Evolutionary conservation across 2,888 invertebrate genomes (phyloP), one percentile per base, ranked within the genome.

Genomic region (Gisinianus flammeolus): DNA sequence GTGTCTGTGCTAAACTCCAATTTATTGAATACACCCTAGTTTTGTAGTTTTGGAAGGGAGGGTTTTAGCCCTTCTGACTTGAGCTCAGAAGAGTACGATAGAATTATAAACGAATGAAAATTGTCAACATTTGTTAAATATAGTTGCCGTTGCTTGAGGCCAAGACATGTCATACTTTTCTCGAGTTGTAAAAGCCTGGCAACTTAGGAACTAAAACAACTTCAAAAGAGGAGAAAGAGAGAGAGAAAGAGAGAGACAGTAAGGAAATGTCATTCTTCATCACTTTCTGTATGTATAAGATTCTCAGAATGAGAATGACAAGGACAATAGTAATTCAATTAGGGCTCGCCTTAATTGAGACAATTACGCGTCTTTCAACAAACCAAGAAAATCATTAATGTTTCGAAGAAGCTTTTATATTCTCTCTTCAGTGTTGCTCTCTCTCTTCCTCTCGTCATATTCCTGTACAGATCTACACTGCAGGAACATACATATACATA

Each of bases 341-440:
- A 6, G 44, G 70, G 16, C 31, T 33, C 2, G n/a, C 24, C 52
- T 70, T 70, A 70, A 70, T 70, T 70, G 70, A 54, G 22, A 52
- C 70, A 70, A 70, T 70, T 70, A 70, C 70, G 24, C 28, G n/a
- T 24, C 70, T 70, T 70, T 70, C 70, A 52, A 24, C 70, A 70
- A 52, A 54, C 44, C 52, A 62, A 54, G 33, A 69, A 69, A 69
- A 69, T 44, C 31, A 70, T 70, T 70, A 54, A 24, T 70, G 54
- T 16, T 52, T 35, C n/a, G n/a, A n/a, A 26, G 30, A 66, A 28
- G 28, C 35, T 35, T 35, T 35, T 35, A 35, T 35, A 12, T 35
- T 12, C 35, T 35, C 35, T 5, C n/a, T n/a, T n/a, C n/a, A n/a
- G n/a, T n/a, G n/a, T n/a, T n/a, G n/a, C n/a, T n/a, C n/a, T n/a